phyloP scores from a whole-genome alignment of 2,113 vertebrate genomes.

The Xiphophorus maculatus region DNA sequence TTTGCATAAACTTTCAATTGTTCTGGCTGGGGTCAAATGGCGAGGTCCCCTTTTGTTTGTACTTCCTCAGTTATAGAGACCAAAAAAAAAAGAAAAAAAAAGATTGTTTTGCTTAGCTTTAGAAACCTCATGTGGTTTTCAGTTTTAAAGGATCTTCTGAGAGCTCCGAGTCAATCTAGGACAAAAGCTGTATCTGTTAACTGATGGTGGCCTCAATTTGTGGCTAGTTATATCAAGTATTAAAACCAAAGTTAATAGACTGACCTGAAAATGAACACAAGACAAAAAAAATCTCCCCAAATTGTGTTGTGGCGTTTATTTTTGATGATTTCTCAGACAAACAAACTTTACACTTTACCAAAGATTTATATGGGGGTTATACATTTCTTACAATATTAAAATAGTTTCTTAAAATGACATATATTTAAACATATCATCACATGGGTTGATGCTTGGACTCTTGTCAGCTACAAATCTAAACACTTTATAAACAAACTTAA shows the following conservation, averaged over 20 bases:
- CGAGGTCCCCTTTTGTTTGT: slow-evolving; percentile 79
- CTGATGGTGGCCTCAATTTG: neutral
- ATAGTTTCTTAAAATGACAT: neutral
- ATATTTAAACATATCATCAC: neutral
- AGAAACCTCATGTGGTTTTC: slow-evolving; percentile 49
- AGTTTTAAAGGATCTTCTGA: slow-evolving; percentile 51
- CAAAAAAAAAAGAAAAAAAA: slow-evolving; percentile 11
- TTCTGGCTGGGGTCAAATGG: slow-evolving; percentile 77
- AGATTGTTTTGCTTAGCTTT: slow-evolving; percentile 54
- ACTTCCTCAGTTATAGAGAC: slow-evolving; percentile 58
- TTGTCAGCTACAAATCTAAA: neutral
- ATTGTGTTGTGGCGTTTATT: neutral
- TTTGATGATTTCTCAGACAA: neutral
- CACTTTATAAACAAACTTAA: slow-evolving; percentile 1
- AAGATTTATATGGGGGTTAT: neutral
- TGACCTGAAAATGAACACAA: neutral
- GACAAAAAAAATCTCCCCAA: neutral
- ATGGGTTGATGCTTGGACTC: neutral
- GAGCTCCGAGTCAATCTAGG: slow-evolving; percentile 46
- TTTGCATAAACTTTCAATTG: slow-evolving; percentile 79
- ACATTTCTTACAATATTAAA: neutral
- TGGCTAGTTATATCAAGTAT: neutral
- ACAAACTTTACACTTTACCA: neutral
- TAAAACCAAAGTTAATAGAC: neutral
- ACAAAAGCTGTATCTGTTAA: neutral